Evolutionary conservation across 2,113 vertebrate species (phyloP).

Genomic region (Siniperca chuatsi): DNA sequence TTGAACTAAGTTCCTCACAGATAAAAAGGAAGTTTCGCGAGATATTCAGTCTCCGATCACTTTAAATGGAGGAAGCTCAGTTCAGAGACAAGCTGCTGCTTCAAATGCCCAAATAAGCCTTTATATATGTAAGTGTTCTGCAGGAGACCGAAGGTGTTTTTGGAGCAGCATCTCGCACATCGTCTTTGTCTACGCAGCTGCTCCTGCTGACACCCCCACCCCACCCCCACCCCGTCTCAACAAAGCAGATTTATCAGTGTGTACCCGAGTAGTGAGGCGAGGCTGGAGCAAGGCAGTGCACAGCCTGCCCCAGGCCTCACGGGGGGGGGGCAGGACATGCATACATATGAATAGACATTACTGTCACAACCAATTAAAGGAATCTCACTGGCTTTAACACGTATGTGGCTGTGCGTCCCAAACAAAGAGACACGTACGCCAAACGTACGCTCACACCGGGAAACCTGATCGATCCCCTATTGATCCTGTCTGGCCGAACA

Average conservation of each 20-base stretch:
- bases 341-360: constrained; percentile 68
- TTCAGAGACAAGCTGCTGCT: background rate
- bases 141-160: background rate
- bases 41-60: too few species aligned
- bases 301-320: constrained; percentile 24
- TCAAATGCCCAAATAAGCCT: background rate
- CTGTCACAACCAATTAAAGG: constrained; percentile 50
- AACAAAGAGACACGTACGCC: constrained; percentile 29
- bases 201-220: constrained; percentile 34
- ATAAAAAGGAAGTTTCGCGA: background rate
- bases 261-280: constrained; percentile 20
- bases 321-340: constrained; percentile 18
- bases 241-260: constrained; percentile 67
- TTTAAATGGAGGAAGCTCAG: background rate
- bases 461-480: background rate
- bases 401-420: background rate
- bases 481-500: background rate
- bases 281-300: background rate
- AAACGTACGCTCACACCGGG: background rate
- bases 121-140: too few species aligned
- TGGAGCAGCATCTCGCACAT: constrained; percentile 9
- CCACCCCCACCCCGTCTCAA: constrained; percentile 29
- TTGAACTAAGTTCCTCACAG: background rate
- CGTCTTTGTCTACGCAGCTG: constrained; percentile 71
- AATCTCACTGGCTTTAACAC: constrained; percentile 9